Percentiles rank a stretch among this genome's conserved stretches.
Evolutionary conservation across 1,140 invertebrate genomes (phyloP).

Genomic region (Plectrocnemia conspersa): DNA sequence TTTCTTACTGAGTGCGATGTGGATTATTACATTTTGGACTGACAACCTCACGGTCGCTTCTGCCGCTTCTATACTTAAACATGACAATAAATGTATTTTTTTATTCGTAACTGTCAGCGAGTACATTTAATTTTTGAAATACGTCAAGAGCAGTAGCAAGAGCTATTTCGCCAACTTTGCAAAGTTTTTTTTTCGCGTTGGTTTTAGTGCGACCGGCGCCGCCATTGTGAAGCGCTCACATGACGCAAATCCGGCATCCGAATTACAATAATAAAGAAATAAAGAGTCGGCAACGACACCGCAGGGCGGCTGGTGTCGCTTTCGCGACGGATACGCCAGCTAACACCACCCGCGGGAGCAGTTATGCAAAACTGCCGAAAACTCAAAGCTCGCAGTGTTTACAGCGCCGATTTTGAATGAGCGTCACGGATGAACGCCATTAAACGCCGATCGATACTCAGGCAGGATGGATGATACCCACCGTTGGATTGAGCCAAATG

Average conservation of each 20-base stretch:
- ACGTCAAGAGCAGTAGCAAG: too few species aligned
- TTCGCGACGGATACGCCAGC: background rate
- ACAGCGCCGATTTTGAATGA: background rate
- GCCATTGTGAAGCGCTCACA: too few species aligned
- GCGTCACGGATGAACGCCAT: background rate
- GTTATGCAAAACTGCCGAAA: conserved; percentile 20
- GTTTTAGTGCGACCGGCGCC: background rate
- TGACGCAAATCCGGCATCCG: conserved; percentile 25
- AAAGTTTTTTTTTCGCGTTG: background rate
- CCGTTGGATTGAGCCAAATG: too few species aligned
- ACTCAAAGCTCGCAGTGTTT: background rate
- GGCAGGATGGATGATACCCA: too few species aligned
- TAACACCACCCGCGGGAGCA: conserved; percentile 24
- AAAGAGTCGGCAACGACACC: conserved; percentile 34
- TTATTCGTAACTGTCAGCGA: too few species aligned
- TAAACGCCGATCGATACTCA: background rate
- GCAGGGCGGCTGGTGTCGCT: conserved; percentile 7
- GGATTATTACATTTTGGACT: too few species aligned
- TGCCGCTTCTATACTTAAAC: too few species aligned
- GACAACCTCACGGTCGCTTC: too few species aligned
- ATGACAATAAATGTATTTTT: too few species aligned
- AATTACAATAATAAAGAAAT: conserved; percentile 33
- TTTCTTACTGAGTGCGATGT: too few species aligned
- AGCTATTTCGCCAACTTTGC: background rate
- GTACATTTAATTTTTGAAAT: too few species aligned